Conservation (phyloP, 2,888 invertebrate genomes). For the Nephrotoma guestfalica region DNA sequence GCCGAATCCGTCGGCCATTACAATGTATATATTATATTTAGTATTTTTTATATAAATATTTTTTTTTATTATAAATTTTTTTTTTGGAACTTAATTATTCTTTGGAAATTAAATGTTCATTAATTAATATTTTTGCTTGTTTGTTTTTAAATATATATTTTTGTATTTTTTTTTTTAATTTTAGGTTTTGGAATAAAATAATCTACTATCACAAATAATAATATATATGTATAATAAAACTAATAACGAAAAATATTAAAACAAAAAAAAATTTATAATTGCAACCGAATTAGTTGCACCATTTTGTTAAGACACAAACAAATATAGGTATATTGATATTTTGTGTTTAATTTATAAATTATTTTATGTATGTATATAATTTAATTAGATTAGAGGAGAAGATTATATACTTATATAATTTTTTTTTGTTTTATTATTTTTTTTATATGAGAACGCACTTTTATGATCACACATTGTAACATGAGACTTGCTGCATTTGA, state of each 20-base stretch:
- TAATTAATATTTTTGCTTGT: not conserved
- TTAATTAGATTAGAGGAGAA: not conserved
- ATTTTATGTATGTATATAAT: constrained; percentile 1
- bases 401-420: not conserved
- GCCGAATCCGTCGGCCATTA: not conserved
- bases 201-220: constrained; percentile 1
- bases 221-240: not conserved
- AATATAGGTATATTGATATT: constrained; percentile 8
- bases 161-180: not conserved
- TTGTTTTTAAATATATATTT: not conserved
- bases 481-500: constrained; percentile 40
- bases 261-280: constrained; percentile 16
- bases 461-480: constrained; percentile 43
- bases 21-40: not conserved
- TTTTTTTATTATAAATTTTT: not conserved
- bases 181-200: constrained; percentile 1
- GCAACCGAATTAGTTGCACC: constrained; percentile 15
- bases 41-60: not conserved
- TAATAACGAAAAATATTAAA: not conserved
- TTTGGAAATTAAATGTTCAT: not conserved
- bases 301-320: constrained; percentile 6
- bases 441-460: not conserved
- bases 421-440: not conserved
- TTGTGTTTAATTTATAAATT: constrained; percentile 6
- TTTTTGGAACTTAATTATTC: not conserved